These are phyloP conservation scores for Onychomys arenicola DNA, from an alignment of 2,797 vertebrate species.

Conservation along the genomic window DNA sequence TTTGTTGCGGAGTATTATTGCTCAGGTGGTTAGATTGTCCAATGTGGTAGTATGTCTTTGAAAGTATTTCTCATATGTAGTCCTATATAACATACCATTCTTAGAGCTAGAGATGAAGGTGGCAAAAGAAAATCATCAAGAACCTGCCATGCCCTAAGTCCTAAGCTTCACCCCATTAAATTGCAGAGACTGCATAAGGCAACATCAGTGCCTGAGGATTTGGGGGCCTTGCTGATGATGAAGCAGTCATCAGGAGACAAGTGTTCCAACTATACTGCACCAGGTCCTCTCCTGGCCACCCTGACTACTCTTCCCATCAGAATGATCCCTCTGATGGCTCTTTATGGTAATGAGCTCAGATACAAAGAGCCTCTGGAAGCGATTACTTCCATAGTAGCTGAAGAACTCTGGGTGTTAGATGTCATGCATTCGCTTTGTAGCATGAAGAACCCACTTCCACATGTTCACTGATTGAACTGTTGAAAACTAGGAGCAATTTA, in stretches of 20 bases:
- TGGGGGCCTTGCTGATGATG: background rate
- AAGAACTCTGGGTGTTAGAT: background rate
- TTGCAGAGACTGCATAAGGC: background rate
- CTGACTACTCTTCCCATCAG: background rate
- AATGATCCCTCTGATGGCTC: background rate
- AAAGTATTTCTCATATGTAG: background rate
- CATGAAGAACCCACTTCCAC: background rate
- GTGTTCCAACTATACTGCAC: background rate
- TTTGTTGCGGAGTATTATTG: background rate
- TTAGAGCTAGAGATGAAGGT: background rate
- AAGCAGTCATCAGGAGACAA: background rate
- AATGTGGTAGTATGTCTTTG: slow-evolving; percentile 30
- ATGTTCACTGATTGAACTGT: slow-evolving; percentile 42
- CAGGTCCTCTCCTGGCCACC: background rate
- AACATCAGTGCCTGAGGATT: background rate
- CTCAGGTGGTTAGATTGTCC: background rate
- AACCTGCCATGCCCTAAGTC: background rate
- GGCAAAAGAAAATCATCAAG: background rate
- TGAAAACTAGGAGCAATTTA: slow-evolving; percentile 43
- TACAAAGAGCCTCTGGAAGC: background rate
- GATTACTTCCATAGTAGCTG: slow-evolving; percentile 43
- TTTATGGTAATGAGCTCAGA: background rate
- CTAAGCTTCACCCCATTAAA: background rate
- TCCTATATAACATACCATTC: slow-evolving; percentile 23
- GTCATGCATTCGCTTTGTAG: background rate